A percentile compares a stretch with the other conserved stretches of the same genome.
Evolutionary conservation across 2,797 vertebrate genomes (phyloP).

Genomic region (Rhinella marina): DNA sequence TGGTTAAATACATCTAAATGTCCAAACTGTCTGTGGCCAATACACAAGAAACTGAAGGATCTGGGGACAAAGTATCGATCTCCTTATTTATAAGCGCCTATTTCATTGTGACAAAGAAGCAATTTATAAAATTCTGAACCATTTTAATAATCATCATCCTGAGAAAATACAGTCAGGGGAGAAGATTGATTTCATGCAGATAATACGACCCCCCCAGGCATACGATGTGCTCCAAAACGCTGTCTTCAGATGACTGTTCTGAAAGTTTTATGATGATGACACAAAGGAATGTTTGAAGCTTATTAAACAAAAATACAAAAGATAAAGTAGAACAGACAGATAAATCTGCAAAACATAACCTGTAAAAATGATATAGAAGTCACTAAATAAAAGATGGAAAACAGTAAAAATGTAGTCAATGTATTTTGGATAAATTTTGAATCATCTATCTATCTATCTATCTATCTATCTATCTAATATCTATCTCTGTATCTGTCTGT

Average conservation of each 20-base stretch:
- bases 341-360: neutral
- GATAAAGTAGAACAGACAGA: neutral
- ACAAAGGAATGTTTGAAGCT: conserved; percentile 31
- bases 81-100: conserved; percentile 34
- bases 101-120: conserved; percentile 40
- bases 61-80: conserved; percentile 35
- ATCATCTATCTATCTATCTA: conserved; percentile 17
- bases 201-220: conserved; percentile 49
- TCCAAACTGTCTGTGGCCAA: neutral
- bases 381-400: neutral
- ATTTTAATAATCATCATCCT: conserved; percentile 49
- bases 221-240: conserved; percentile 33
- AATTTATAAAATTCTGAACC: conserved; percentile 41
- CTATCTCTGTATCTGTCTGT: neutral
- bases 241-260: neutral
- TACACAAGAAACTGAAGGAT: conserved; percentile 53
- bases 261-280: conserved; percentile 50
- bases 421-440: neutral
- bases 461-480: neutral
- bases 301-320: conserved; percentile 15
- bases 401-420: neutral
- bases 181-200: conserved; percentile 53
- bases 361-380: neutral
- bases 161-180: conserved; percentile 28
- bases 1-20: neutral